Percentiles rank a stretch among this genome's conserved stretches.
Conservation (phyloP, 2,797 vertebrate genomes). For the Smutsia gigantea region DNA sequence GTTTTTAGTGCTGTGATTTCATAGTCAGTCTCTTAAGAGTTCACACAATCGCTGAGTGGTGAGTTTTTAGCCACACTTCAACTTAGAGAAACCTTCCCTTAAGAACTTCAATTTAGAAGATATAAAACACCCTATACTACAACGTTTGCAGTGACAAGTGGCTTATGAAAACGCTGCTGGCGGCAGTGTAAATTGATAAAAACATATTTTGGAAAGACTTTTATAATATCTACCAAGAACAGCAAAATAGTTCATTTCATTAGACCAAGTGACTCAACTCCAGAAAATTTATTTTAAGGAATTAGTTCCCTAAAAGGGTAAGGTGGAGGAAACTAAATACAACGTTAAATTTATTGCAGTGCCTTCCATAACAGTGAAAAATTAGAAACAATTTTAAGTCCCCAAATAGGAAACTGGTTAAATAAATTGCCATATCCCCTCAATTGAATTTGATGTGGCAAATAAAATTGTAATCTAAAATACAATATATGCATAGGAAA, state of each 20-base stretch:
- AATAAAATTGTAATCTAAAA: constrained; percentile 52
- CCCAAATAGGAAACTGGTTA: neutral
- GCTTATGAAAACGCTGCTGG: constrained; percentile 35
- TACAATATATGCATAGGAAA: neutral
- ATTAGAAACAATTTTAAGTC: constrained; percentile 31
- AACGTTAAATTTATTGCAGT: constrained; percentile 29
- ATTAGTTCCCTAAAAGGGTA: constrained; percentile 46
- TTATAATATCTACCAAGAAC: constrained; percentile 47
- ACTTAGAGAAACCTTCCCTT: neutral
- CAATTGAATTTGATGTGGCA: constrained; percentile 26
- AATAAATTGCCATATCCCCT: neutral
- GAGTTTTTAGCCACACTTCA: neutral
- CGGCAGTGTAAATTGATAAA: constrained; percentile 46
- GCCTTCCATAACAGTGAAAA: neutral
- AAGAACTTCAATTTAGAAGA: constrained; percentile 54
- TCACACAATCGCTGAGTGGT: neutral
- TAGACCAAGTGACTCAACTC: constrained; percentile 39
- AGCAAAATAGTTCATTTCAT: constrained; percentile 59
- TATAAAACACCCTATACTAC: neutral
- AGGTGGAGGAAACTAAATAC: neutral
- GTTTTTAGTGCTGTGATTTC: constrained; percentile 52
- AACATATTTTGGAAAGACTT: constrained; percentile 40
- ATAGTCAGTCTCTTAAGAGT: neutral
- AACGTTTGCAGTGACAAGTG: constrained; percentile 28
- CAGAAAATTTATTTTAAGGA: constrained; percentile 65